Evolutionary conservation across 2,113 vertebrate genomes (phyloP), one percentile per base, ranked within the genome.

Genomic region (Brevimyrus niger): DNA sequence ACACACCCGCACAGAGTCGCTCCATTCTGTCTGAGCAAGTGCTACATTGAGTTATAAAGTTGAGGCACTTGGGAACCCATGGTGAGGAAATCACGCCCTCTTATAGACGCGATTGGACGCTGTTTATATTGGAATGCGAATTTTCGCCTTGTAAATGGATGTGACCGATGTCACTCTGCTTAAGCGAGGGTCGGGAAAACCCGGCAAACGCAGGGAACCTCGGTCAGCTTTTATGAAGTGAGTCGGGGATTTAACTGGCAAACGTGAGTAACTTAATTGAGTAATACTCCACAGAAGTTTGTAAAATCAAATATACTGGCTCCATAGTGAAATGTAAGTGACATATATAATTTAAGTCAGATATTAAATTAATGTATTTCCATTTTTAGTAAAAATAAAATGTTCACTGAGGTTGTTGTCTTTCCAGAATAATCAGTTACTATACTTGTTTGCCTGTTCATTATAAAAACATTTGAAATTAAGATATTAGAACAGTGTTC

Each of bases 1-100:
- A 92, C 90, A 90, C 92, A 76, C 87, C 90, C 73, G 90, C 88
- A 83, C 65, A n/a, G 48, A 93, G 91, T 91, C 94, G 94, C 94
- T 95, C 92, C 96, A 95, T 95, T 92, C 94, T 94, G 94, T 89
- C 92, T 15, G 90, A 90, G 93, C 94, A 88, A 91, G 93, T 86
- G 91, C 48, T 83, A 91, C 90, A 53, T 94, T 92, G 85, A 19
- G 91, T 92, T 92, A 94, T 92, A 92, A 95, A 96, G 95, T 96
- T 95, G 94, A 94, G 90, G 92, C 92, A 94, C 91, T 91, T 92
- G 91, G 91, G 90, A 91, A 88, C 92, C 91, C 5, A 76, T 91
- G 93, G 93, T 90, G 92, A 91, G 88, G 55, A 90, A 88, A 90
- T 61, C 83, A 92, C 95, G 93, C 96, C 96, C 91, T 90, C 89